These are phyloP conservation scores for Colletes gigas DNA, from an alignment of 1,140 invertebrate genomes.

Conservation along the genomic window DNA sequence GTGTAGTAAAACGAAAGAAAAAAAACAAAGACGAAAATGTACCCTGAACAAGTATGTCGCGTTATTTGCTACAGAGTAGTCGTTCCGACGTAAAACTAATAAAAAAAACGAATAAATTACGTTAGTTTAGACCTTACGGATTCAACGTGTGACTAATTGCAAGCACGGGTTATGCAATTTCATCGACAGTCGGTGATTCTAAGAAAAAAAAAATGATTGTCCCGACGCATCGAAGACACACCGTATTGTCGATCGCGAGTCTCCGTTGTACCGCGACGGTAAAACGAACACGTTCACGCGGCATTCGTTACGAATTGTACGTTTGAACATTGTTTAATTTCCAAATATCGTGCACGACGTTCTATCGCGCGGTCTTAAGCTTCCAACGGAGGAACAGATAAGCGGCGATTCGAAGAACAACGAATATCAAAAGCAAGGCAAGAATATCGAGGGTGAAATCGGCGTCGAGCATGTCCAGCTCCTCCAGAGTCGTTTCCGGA, in stretches of 20 bases:
- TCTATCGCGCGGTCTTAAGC: slow-evolving; percentile 87
- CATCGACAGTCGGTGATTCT: not conserved
- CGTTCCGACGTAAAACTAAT: slow-evolving; percentile 30
- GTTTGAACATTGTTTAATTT: slow-evolving; percentile 13
- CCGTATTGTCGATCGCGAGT: not conserved
- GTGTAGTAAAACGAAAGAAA: slow-evolving; percentile 10
- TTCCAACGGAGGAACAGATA: slow-evolving; percentile 97
- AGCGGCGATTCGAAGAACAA: slow-evolving; percentile 92
- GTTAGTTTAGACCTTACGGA: slow-evolving; percentile 39
- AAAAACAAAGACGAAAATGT: slow-evolving; percentile 38
- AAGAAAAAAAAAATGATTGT: no score
- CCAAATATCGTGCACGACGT: not conserved
- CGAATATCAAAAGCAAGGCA: slow-evolving; percentile 93
- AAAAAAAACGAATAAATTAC: slow-evolving; percentile 61
- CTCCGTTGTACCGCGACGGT: not conserved
- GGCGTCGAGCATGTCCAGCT: slow-evolving; percentile 91
- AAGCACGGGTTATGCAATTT: not conserved
- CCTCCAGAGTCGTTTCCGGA: slow-evolving; percentile 93
- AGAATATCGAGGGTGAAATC: slow-evolving; percentile 90
- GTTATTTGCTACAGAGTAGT: slow-evolving; percentile 37
- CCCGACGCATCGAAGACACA: no score
- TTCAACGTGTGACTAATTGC: not conserved
- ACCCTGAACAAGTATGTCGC: slow-evolving; percentile 62
- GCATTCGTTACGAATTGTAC: not conserved
- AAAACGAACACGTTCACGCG: not conserved